Percentiles rank a stretch among this genome's conserved stretches.
phyloP scores from a whole-genome alignment of 2,797 vertebrate genomes.

The Corythornis leucogaster region DNA sequence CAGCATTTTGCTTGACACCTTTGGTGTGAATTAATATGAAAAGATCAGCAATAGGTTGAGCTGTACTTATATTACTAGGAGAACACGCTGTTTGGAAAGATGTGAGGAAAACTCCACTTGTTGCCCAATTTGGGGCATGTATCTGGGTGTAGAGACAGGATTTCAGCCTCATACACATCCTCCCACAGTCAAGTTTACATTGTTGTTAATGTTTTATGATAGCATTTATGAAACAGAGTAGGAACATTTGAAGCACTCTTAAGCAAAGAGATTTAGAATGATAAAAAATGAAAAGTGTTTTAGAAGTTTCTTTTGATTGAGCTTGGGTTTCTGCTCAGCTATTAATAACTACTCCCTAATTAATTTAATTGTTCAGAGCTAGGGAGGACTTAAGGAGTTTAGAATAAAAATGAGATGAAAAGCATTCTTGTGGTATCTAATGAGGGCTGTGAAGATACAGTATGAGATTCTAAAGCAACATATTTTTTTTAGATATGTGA shows the following conservation, averaged over 20 bases:
- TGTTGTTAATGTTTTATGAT: slow-evolving; percentile 15
- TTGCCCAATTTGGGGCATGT: neutral
- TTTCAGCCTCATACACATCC: neutral
- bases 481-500: neutral
- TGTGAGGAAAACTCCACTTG: neutral
- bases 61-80: neutral
- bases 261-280: slow-evolving; percentile 10
- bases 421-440: slow-evolving; percentile 56
- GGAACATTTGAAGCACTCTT: slow-evolving; percentile 7
- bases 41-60: neutral
- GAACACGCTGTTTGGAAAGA: neutral
- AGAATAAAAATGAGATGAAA: slow-evolving; percentile 38
- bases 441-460: slow-evolving; percentile 5
- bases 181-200: neutral
- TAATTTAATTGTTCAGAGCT: neutral
- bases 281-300: slow-evolving; percentile 32
- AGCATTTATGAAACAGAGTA: neutral
- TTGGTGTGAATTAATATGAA: neutral
- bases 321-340: neutral
- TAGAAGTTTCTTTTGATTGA: slow-evolving; percentile 44
- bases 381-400: slow-evolving; percentile 1
- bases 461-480: neutral
- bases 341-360: slow-evolving; percentile 2
- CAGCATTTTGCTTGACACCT: neutral
- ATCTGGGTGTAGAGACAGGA: neutral